phyloP scores from a whole-genome alignment of 1,140 invertebrate species.

The Drosophila sechellia region DNA sequence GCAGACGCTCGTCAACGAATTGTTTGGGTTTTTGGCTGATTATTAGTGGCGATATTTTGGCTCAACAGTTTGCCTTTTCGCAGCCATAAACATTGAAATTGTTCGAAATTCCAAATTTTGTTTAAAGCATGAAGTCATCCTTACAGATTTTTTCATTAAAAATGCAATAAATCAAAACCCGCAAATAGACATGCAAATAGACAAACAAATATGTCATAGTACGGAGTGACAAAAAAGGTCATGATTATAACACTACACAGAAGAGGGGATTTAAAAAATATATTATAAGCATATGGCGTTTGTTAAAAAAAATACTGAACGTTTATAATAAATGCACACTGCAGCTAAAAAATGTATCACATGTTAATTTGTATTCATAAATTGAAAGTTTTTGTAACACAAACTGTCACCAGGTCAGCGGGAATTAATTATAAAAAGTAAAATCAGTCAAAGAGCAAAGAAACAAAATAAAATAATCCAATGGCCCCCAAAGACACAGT shows the following conservation, averaged over 20 bases:
- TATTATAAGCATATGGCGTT: constrained; percentile 38
- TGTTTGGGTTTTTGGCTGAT: constrained; percentile 43
- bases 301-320: constrained; percentile 1
- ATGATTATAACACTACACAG: constrained; percentile 1
- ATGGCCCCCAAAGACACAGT: constrained; percentile 18
- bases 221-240: constrained; percentile 12
- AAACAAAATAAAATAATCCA: constrained; percentile 16
- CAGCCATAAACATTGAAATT: constrained; percentile 26
- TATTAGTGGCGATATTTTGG: constrained; percentile 23
- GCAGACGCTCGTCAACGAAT: constrained; percentile 51
- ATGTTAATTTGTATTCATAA: constrained; percentile 34
- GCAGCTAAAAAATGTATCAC: constrained; percentile 41
- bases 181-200: constrained; percentile 8
- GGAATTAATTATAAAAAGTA: constrained; percentile 15
- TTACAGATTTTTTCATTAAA: constrained; percentile 37
- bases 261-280: constrained; percentile 1
- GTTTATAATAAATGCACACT: constrained; percentile 27
- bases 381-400: constrained; percentile 38
- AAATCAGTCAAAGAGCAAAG: not conserved
- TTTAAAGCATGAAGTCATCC: constrained; percentile 41
- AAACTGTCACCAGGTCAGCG: constrained; percentile 27
- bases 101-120: constrained; percentile 19
- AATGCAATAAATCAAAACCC: constrained; percentile 25
- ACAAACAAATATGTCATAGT: constrained; percentile 29
- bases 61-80: constrained; percentile 34